Evolutionary conservation across 2,888 invertebrate species (phyloP).

Genomic region (Dicranocentrus wangi): DNA sequence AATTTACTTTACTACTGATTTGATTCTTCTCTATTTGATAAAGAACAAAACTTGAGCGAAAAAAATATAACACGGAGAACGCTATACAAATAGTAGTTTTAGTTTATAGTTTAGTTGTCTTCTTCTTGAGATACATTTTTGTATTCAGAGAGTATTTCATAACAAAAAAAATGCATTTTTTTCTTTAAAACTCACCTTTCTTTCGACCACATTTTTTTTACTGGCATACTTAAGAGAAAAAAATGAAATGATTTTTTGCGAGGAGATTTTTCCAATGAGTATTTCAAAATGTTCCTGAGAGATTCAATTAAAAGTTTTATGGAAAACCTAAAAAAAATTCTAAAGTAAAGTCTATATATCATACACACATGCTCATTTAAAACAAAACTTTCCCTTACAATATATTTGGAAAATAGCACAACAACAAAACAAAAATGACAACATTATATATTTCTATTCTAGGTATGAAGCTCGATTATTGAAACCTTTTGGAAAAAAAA

Average conservation of each 20-base stretch:
- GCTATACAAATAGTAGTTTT: too few species aligned
- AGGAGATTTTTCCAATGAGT: neutral
- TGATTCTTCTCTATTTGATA: neutral
- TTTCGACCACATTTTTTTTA: neutral
- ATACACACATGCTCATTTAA: too few species aligned
- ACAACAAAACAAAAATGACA: slow-evolving; percentile 22
- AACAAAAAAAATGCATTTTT: slow-evolving; percentile 39
- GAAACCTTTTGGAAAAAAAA: neutral
- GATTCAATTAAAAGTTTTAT: too few species aligned
- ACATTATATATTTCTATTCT: too few species aligned
- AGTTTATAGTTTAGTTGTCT: neutral
- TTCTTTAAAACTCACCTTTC: slow-evolving; percentile 2
- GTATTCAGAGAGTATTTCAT: slow-evolving; percentile 8
- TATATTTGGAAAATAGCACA: slow-evolving; percentile 32
- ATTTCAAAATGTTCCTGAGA: neutral
- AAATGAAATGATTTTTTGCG: neutral
- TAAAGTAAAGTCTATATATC: too few species aligned
- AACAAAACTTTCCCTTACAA: too few species aligned
- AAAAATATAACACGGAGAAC: slow-evolving; percentile 13
- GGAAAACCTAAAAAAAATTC: too few species aligned
- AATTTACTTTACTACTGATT: neutral
- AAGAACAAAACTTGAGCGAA: slow-evolving; percentile 46
- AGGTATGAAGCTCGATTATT: slow-evolving; percentile 36
- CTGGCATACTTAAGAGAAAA: slow-evolving; percentile 28
- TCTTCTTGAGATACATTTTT: slow-evolving; percentile 17